Evolutionary conservation across 2,113 vertebrate genomes (phyloP).

Genomic region (Hippolais icterina): DNA sequence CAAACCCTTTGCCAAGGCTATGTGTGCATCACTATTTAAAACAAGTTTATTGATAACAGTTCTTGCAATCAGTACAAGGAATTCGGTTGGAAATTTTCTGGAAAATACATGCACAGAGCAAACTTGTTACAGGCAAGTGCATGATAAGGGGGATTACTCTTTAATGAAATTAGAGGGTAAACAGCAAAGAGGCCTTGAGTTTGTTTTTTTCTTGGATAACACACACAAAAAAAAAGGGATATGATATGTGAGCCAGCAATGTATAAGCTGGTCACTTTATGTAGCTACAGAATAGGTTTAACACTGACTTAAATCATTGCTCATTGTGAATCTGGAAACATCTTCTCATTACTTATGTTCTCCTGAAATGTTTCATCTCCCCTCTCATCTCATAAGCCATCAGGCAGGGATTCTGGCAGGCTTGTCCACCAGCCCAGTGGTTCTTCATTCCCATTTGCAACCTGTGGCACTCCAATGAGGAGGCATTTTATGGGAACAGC

Average conservation of each 20-base stretch:
- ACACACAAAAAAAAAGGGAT: background rate
- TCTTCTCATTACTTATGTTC: background rate
- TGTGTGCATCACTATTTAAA: background rate
- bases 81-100: background rate
- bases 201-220: background rate
- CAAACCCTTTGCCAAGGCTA: background rate
- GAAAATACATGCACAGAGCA: background rate
- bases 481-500: background rate
- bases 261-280: background rate
- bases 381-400: background rate
- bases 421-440: background rate
- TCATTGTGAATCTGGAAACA: background rate
- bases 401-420: background rate
- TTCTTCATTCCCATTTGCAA: background rate
- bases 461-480: rapidly evolving
- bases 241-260: background rate
- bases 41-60: background rate
- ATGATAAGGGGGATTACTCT: background rate
- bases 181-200: background rate
- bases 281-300: background rate
- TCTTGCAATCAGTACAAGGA: background rate
- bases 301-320: background rate
- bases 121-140: background rate
- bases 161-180: background rate
- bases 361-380: background rate